Base-by-base conservation (phyloP, 1,140 invertebrate genomes). In the Trissolcus basalis region DNA sequence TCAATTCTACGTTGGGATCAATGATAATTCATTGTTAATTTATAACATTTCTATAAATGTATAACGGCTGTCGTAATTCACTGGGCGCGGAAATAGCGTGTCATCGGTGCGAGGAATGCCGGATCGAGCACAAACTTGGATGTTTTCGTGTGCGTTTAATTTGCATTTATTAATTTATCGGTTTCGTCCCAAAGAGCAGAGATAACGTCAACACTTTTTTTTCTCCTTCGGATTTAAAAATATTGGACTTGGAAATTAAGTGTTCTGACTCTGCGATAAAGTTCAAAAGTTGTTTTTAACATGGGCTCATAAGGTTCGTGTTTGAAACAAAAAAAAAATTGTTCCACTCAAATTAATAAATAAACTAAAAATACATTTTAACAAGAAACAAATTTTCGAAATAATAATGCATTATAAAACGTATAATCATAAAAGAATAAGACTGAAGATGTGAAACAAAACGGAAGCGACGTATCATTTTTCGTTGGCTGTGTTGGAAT, bases 161-260 rank as follows among this genome's bases (percentile, higher is more conserved):
- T 74, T 74, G 70, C 70, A 74, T 74, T 67, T 74, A 67, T 74
- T 74, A 74, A 74, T 74, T 74, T 74, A 74, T 74, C 45, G 49
- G 49, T 74, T 74, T 74, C 35, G 70, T 44, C 61, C 35, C 43
- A 39, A 50, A 33, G 14, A 61, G 13, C 60, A 13, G 0, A 60
- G 60, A 73, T 73, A 73, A 59, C 43, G 54, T 73, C 60, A 41
- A 60, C 70, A 73, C 61, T 55, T 61, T 64, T 64, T 73, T 64
- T 35, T 59, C 41, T 36, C 41, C 36, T 16, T 14, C 45, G 41
- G 11, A 41, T 10, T 47, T 14, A 47, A 65, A 65, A 59, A 65
- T 73, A 65, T 73, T 48, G 69, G 61, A 58, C 56, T 48, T 53
- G 41, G 13, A 64, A 72, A 72, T 64, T 59, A 64, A 58, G 36